Base-by-base conservation (phyloP, 1,140 invertebrate species). In the Reticulitermes speratus region DNA sequence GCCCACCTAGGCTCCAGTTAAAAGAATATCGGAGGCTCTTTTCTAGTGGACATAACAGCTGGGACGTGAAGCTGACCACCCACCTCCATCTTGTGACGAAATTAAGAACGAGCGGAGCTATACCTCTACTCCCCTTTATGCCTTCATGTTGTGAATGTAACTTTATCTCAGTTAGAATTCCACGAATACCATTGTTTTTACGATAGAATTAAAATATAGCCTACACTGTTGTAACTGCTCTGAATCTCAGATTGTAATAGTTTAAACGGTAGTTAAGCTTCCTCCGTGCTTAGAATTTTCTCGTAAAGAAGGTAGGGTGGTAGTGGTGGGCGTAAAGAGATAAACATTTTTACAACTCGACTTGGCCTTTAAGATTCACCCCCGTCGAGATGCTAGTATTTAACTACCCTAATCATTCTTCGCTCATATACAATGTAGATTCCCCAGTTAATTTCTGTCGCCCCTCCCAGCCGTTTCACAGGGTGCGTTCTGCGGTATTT, bases 401-500 rank as follows among this genome's bases (percentile, higher is more conserved):
- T 75, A 75, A 75, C 25, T 30, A 30, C 25, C 65, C 25, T 75
- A 75, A 65, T 65, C 59, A 75, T 75, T 75, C 65, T 75, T 75
- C 65, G 65, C 65, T 75, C n/a, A 75, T 75, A 30, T 75, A 75
- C 65, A 75, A 75, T 75, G 65, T 75, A 75, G 65, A 75, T 75
- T 75, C 65, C 65, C 65, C 9, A 9, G 65, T 75, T 75, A 75
- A 75, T 75, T 75, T 30, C 65, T 75, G 21, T 30, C 25, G 52
- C 19, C 65, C 65, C 65, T 75, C 65, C 65, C 65, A 9, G 0
- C n/a, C n/a, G 8, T 75, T n/a, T 2, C 65, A 75, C 65, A 30
- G 65, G 25, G 25, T 30, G 65, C 7, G n/a, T n/a, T 75, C 8
- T 30, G 14, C 16, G n/a, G 25, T 30, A 75, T 25, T 75, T 75